Evolutionary conservation across 2,113 vertebrate genomes (phyloP), one percentile per base, ranked within the genome.

Genomic region (Corvus moneduloides): DNA sequence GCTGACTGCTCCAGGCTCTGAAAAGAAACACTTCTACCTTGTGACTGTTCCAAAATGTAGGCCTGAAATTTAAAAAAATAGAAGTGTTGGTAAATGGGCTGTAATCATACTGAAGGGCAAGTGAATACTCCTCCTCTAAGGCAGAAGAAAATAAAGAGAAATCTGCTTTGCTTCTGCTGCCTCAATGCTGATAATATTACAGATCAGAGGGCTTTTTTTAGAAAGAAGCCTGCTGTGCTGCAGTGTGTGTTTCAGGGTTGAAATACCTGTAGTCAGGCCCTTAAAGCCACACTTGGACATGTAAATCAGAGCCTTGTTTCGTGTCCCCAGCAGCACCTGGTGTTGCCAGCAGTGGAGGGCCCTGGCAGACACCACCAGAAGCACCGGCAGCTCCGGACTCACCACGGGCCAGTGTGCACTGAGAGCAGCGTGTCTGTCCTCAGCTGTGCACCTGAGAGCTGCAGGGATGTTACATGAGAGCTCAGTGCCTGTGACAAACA

Each of bases 321-420:
- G 0, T 2, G 28, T 20, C 10, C 41, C 32, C 41, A 37, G 84
- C 56, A 52, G 74, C 54, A 23, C 28, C 75, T 32, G 2, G 3
- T 0, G 3, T 46, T 37, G 30, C 54, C 2, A 0, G 49, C 46
- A 52, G 59, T 0, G 2, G 16, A 39, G 41, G 14, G 35, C 1
- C 2, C 58, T 19, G 33, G 41, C 67, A 80, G 44, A 13, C 66
- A 6, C 6, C 26, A 11, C 6, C 51, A 28, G 37, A 15, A 76
- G 71, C 32, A 30, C 41, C 0, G 0, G 61, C 59, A 63, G 9
- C 35, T 41, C 32, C 0, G 0, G 55, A 10, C 9, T 28, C 41
- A 28, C 11, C 79, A 9, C 0, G 0, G 63, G 19, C 7, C 30
- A 22, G 32, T 0, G 0, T 0, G 3, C 48, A 0, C 4, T 2